Conservation (phyloP, 2,113 vertebrate species). For the Thinocorus orbignyianus region DNA sequence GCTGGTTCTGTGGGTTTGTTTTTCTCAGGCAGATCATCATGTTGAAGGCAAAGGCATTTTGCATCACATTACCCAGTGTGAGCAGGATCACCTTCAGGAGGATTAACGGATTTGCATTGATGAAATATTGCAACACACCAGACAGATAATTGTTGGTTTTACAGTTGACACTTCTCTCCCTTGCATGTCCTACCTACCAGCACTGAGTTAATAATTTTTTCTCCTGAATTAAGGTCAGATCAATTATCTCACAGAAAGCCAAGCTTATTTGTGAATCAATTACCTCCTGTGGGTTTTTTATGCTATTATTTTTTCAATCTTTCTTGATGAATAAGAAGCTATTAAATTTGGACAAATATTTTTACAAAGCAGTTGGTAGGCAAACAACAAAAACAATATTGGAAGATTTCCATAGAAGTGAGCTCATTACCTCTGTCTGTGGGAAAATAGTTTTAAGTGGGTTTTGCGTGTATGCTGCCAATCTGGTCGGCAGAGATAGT, state of each 20-base stretch:
- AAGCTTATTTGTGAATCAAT: background rate
- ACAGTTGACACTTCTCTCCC: background rate
- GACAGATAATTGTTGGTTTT: background rate
- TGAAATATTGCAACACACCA: slow-evolving; percentile 24
- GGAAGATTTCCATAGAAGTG: slow-evolving; percentile 48
- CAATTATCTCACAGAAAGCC: background rate
- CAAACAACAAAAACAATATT: background rate
- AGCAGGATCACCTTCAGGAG: background rate
- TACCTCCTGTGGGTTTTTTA: background rate
- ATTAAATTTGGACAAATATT: slow-evolving; percentile 28
- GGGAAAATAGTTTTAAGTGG: background rate
- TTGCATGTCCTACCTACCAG: background rate
- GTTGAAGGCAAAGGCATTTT: background rate
- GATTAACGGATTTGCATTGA: slow-evolving; percentile 14
- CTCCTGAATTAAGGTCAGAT: background rate
- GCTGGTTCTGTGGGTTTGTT: background rate
- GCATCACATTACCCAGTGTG: background rate
- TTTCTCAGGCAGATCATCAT: background rate
- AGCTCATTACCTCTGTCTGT: slow-evolving; percentile 29
- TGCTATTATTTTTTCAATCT: background rate
- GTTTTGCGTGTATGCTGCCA: background rate
- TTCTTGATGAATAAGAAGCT: slow-evolving; percentile 33
- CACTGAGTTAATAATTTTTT: background rate
- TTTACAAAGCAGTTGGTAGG: slow-evolving; percentile 10
- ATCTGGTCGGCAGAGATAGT: background rate